These are phyloP conservation scores for Muscicapa comitata DNA, from an alignment of 2,797 vertebrate species.

Conservation along the genomic window DNA sequence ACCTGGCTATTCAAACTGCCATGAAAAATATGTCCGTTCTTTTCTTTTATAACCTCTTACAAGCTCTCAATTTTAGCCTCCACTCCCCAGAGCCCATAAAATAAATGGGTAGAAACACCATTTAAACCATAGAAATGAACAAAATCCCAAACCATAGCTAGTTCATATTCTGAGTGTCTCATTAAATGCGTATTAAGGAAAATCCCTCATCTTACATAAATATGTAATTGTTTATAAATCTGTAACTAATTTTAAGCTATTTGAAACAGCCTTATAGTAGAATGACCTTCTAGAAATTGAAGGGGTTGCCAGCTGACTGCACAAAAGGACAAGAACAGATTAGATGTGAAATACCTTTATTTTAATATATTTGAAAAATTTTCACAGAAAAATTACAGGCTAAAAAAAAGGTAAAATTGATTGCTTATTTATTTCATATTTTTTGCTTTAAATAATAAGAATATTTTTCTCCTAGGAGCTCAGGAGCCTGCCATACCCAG, in stretches of 20 bases:
- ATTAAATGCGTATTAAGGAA: not conserved
- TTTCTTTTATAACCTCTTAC: not conserved
- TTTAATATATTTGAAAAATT: not conserved
- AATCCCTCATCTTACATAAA: not conserved
- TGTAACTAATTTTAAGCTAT: conserved; percentile 15
- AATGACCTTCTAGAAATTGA: not conserved
- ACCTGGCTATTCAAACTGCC: not conserved
- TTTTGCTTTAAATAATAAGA: not conserved
- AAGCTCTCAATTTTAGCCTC: not conserved
- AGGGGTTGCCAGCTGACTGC: not conserved
- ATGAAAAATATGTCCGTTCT: not conserved
- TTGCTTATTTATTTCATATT: not conserved
- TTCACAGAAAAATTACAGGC: not conserved
- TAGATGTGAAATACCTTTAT: not conserved
- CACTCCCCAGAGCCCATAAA: not conserved
- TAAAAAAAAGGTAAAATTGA: not conserved
- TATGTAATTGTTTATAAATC: not conserved
- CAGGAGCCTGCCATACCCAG: not conserved
- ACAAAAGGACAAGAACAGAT: not conserved
- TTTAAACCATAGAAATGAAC: not conserved
- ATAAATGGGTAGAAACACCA: not conserved
- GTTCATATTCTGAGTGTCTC: not conserved
- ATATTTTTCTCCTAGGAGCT: not conserved
- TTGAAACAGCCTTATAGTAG: not conserved
- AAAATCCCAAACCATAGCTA: not conserved